Conservation (phyloP, 64 coral and sea anemone species). For the Orbicella faveolata region DNA sequence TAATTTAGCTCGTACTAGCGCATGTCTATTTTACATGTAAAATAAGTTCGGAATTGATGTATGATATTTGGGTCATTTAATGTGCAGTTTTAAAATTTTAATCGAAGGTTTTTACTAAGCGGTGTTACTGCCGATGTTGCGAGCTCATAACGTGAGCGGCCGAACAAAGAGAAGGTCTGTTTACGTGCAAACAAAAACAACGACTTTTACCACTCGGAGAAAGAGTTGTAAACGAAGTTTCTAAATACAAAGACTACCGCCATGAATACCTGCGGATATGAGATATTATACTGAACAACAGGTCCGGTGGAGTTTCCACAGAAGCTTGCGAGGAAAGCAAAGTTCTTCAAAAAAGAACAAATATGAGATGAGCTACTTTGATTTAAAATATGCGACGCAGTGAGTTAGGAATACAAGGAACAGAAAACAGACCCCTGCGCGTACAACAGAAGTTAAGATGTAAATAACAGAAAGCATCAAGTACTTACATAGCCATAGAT, state of each 20-base stretch:
- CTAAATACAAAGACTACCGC: background rate
- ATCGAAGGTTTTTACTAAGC: too few species aligned
- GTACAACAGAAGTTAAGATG: background rate
- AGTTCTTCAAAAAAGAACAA: constrained; percentile 8
- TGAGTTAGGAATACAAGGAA: background rate
- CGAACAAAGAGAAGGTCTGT: too few species aligned
- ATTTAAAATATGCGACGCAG: too few species aligned
- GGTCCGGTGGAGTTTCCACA: constrained; percentile 35
- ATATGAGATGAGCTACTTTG: background rate
- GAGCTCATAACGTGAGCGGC: too few species aligned
- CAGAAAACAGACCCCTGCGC: background rate
- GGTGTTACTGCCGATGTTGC: too few species aligned
- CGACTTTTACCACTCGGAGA: background rate
- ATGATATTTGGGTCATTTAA: too few species aligned
- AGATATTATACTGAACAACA: constrained; percentile 13
- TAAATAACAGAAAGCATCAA: background rate
- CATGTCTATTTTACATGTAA: too few species aligned
- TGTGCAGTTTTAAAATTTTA: too few species aligned
- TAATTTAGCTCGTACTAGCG: too few species aligned
- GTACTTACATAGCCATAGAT: constrained; percentile 15
- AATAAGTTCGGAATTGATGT: too few species aligned
- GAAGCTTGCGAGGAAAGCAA: constrained; percentile 40
- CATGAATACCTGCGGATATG: constrained; percentile 10
- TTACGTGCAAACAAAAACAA: too few species aligned
- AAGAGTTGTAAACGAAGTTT: background rate